Percentiles rank a stretch among this genome's conserved stretches.
These are phyloP conservation scores for Barypeithes pellucidus DNA, from an alignment of 2,888 invertebrate genomes.

Conservation along the genomic window DNA sequence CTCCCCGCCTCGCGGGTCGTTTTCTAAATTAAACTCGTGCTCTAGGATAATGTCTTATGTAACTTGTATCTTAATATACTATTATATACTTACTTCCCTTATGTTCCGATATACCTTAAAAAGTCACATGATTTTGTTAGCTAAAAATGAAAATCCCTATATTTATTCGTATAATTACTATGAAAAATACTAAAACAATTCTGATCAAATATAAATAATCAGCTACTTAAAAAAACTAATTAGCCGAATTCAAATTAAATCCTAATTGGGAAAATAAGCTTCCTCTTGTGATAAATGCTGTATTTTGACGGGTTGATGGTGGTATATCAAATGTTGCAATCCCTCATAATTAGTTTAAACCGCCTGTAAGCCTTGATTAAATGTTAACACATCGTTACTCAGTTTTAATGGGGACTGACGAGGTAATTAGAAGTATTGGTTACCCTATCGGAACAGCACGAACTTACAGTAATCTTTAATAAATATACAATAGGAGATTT, in stretches of 20 bases:
- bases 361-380: slow-evolving; percentile 11
- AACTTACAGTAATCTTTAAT: not conserved
- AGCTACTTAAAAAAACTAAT: not conserved
- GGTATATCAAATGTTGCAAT: slow-evolving; percentile 28
- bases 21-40: no score
- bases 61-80: no score
- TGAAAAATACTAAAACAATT: not conserved
- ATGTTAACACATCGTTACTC: slow-evolving; percentile 25
- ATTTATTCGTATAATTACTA: no score
- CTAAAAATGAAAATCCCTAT: no score
- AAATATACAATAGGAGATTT: no score
- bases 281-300: not conserved
- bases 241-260: not conserved
- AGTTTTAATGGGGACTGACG: slow-evolving; percentile 17
- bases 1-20: no score
- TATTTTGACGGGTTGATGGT: slow-evolving; percentile 8
- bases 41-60: no score
- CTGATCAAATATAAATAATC: not conserved
- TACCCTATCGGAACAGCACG: not conserved
- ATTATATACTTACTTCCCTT: no score
- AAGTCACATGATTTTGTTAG: no score
- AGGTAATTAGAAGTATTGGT: slow-evolving; percentile 9
- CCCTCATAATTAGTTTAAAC: slow-evolving; percentile 26
- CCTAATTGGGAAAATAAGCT: not conserved
- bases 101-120: no score